Evolutionary conservation across 1,140 invertebrate species (phyloP), one percentile per base, ranked within the genome.

Genomic region (Caenorhabditis brenneri): DNA sequence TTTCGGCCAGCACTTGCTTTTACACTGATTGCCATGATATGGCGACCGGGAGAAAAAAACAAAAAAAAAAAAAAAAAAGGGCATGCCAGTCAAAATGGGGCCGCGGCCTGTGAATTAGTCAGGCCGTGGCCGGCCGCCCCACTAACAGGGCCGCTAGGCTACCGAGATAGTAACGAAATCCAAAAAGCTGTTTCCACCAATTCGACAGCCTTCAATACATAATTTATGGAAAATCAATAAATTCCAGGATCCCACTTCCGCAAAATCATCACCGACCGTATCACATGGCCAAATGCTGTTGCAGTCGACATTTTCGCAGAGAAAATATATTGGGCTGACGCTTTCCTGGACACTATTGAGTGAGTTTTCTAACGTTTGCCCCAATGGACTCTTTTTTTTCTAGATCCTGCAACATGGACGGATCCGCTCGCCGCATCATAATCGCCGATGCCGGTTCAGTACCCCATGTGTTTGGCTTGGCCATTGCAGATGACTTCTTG

Each of bases 271-370:
- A 94, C 93, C 0, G 94, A 95, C 49, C 86, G 93, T 84, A 93
- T 99, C 7, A 93, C 95, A 10, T 94, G 94, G 88, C 97, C 97
- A 0, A 94, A 95, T 1, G 96, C 96, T 0, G 89, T 99, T 0
- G 93, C 95, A 0, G 94, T 99, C 31, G 97, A 99, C 90, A 95
- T 95, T 88, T 89, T 88, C 82, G 93, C 94, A 0, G 95, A 96
- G 88, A 93, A 94, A 0, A 92, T 99, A 1, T 99, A 96, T 91
- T 99, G 97, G 96, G 95, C 95, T 0, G 97, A 99, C 91, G 94
- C 94, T 0, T 99, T 98, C 90, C 91, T 96, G 5, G 96, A 97
- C 87, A 94, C 94, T 0, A 98, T 99, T 83, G 96, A 99, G 85
- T 92, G 16, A 65, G 82, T 46, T 48, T 42, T 79, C 33, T 79